A percentile compares a stretch with the other conserved stretches of the same genome.
phyloP scores from a whole-genome alignment of 1,140 invertebrate genomes.

The Drosophila auraria region DNA sequence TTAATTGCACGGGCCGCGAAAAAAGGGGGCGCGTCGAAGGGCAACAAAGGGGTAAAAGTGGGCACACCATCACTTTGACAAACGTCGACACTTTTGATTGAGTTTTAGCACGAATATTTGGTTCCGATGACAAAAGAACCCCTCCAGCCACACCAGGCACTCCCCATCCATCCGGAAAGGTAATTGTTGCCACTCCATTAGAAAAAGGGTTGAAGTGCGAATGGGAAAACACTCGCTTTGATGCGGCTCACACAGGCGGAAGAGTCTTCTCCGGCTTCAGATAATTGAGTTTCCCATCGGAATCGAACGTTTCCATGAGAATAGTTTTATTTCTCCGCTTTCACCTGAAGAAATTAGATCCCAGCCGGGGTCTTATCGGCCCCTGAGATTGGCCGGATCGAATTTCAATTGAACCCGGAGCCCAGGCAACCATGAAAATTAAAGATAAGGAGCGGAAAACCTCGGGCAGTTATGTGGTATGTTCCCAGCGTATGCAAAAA shows the following conservation, averaged over 20 bases:
- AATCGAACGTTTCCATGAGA: conserved; percentile 20
- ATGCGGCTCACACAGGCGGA: conserved; percentile 48
- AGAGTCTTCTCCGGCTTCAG: conserved; percentile 22
- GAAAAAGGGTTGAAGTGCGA: conserved; percentile 33
- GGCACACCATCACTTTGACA: conserved; percentile 46
- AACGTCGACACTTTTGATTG: conserved; percentile 79
- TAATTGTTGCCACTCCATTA: conserved; percentile 63
- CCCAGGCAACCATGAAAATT: conserved; percentile 35
- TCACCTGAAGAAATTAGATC: conserved; percentile 43
- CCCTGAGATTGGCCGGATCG: conserved; percentile 37
- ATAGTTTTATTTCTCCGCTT: conserved; percentile 33
- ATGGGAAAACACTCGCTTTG: conserved; percentile 37
- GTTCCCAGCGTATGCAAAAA: conserved; percentile 56
- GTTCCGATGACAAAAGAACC: conserved; percentile 63
- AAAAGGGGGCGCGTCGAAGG: background rate
- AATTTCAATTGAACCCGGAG: conserved; percentile 37
- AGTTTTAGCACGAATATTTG: conserved; percentile 68
- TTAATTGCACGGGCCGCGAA: conserved; percentile 63
- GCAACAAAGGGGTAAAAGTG: background rate
- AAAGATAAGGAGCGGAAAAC: conserved; percentile 27
- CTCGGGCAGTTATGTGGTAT: conserved; percentile 25
- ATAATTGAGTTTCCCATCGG: conserved; percentile 60
- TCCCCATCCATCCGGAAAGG: conserved; percentile 14
- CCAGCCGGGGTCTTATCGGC: conserved; percentile 22
- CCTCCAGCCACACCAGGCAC: conserved; percentile 18